Evolutionary conservation across 2,797 vertebrate genomes (phyloP).

Genomic region (Botia kubotai): DNA sequence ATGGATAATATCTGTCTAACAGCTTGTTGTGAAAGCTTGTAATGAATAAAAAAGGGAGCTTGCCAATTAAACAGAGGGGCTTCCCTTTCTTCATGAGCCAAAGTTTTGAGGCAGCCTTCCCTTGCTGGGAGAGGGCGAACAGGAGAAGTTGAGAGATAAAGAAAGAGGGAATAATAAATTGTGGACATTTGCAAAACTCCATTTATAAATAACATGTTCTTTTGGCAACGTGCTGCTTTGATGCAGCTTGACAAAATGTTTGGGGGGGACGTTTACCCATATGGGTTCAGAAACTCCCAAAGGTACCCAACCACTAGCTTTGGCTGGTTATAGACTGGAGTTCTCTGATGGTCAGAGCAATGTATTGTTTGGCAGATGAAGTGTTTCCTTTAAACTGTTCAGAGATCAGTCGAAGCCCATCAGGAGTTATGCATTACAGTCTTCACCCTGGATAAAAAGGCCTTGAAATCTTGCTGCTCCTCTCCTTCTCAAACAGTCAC

Average conservation of each 20-base stretch:
- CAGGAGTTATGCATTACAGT: background rate
- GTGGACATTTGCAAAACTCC: slow-evolving; percentile 19
- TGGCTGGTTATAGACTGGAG: background rate
- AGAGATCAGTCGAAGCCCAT: background rate
- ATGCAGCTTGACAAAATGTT: background rate
- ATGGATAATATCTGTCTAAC: slow-evolving; percentile 64
- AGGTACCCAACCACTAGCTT: background rate
- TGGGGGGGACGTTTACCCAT: background rate
- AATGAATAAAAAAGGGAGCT: slow-evolving; percentile 41
- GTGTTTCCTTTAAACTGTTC: slow-evolving; percentile 15
- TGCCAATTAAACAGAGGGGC: slow-evolving; percentile 54
- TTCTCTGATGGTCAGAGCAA: slow-evolving; percentile 32
- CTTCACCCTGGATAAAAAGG: background rate
- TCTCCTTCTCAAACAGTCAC: background rate
- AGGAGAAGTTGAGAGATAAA: slow-evolving; percentile 56
- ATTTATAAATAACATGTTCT: slow-evolving; percentile 12
- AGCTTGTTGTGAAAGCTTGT: slow-evolving; percentile 33
- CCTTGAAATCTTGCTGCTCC: background rate
- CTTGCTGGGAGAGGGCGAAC: slow-evolving; percentile 45
- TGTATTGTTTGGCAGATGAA: slow-evolving; percentile 39
- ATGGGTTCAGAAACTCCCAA: slow-evolving; percentile 10
- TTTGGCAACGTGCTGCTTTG: background rate
- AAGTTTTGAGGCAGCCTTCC: slow-evolving; percentile 59
- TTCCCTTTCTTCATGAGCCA: slow-evolving; percentile 67
- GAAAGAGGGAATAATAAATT: background rate